Evolutionary conservation across 2,797 vertebrate species (phyloP).

Genomic region (Phataginus tetradactyla): DNA sequence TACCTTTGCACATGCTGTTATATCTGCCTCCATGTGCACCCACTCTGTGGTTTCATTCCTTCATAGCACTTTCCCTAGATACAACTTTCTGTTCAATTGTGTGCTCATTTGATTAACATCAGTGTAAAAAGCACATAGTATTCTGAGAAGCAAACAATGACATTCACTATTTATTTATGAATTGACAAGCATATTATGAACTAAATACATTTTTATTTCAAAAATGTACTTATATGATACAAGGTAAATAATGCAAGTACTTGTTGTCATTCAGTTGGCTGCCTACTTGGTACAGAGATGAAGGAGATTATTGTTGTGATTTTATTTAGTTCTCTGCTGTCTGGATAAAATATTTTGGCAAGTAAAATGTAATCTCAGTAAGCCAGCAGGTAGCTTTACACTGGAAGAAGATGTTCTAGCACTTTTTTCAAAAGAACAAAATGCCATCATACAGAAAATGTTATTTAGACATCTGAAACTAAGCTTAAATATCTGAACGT

Average conservation of each 20-base stretch:
- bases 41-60: not conserved
- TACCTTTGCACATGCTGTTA: not conserved
- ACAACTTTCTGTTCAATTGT: not conserved
- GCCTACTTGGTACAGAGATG: not conserved
- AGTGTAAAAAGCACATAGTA: not conserved
- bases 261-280: not conserved
- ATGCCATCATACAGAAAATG: not conserved
- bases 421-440: slow-evolving; percentile 28
- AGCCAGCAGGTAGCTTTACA: not conserved
- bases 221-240: not conserved
- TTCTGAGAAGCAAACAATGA: not conserved
- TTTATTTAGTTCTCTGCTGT: not conserved
- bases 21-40: not conserved
- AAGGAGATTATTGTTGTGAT: not conserved
- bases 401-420: not conserved
- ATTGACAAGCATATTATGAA: not conserved
- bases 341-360: not conserved
- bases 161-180: not conserved
- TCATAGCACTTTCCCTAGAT: not conserved
- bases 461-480: not conserved
- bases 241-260: not conserved
- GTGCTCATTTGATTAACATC: too few relatives aligned
- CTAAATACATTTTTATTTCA: not conserved
- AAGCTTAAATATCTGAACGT: not conserved
- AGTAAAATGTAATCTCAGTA: not conserved